Percentiles rank a stretch among this genome's conserved stretches.
Evolutionary conservation across 1,140 invertebrate species (phyloP).

Genomic region (Colletes latitarsis): DNA sequence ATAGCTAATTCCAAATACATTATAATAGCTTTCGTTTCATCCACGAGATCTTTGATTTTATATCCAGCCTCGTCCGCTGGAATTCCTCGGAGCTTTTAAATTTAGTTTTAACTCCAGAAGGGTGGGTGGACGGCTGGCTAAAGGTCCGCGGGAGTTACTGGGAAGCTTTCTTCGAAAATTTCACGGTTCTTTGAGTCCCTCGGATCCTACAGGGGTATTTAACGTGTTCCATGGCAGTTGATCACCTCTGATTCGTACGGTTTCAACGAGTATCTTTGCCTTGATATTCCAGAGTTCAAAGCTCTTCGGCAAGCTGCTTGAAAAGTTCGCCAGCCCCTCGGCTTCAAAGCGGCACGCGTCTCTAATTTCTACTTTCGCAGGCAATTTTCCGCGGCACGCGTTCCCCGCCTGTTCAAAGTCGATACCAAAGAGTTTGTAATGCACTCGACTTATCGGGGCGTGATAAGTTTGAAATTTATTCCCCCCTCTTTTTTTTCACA

Average conservation of each 20-base stretch:
- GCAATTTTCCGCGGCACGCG: slow-evolving; percentile 25
- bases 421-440: not conserved
- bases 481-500: not conserved
- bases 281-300: not conserved
- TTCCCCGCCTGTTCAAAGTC: not conserved
- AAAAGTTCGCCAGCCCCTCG: slow-evolving; percentile 19
- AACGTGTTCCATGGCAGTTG: not conserved
- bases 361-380: slow-evolving; percentile 42
- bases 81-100: too few species aligned
- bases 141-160: too few species aligned
- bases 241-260: not conserved
- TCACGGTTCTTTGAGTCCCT: too few species aligned
- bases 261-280: not conserved
- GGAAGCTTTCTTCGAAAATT: not conserved
- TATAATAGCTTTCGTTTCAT: too few species aligned
- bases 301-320: not conserved
- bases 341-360: slow-evolving; percentile 34
- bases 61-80: too few species aligned
- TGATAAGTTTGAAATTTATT: not conserved
- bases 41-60: too few species aligned
- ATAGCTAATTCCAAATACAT: too few species aligned
- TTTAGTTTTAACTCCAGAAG: too few species aligned
- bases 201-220: not conserved
- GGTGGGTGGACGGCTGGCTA: too few species aligned
- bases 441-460: slow-evolving; percentile 20